Percentiles rank a stretch among this genome's conserved stretches.
These are phyloP conservation scores for Lissocephala sabroskyi DNA, from an alignment of 2,888 invertebrate genomes.

Conservation along the genomic window DNA sequence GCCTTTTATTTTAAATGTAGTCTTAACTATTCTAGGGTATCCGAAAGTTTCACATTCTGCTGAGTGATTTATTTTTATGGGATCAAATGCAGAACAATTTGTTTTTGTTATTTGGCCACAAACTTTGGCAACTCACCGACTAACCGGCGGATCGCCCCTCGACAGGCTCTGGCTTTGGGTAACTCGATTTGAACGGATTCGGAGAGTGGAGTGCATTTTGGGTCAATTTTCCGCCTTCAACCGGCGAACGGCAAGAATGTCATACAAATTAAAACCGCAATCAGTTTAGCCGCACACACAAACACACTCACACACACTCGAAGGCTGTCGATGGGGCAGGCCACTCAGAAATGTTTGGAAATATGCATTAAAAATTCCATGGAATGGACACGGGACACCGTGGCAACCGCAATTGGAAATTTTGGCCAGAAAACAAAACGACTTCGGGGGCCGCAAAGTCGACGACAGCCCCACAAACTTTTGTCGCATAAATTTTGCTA, in stretches of 20 bases:
- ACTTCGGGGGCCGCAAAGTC: not conserved
- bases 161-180: conserved; percentile 29
- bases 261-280: conserved; percentile 42
- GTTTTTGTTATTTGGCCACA: no score
- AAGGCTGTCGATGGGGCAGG: no score
- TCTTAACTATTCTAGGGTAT: no score
- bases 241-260: conserved; percentile 4
- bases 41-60: conserved; percentile 18
- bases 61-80: conserved; percentile 13
- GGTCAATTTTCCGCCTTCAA: no score
- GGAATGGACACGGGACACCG: no score
- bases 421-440: conserved; percentile 28
- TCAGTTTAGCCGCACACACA: conserved; percentile 38
- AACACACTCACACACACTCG: no score
- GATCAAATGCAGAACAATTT: no score
- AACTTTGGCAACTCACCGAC: no score
- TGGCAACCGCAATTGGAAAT: conserved; percentile 42
- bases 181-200: conserved; percentile 43
- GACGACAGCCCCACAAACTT: conserved; percentile 5
- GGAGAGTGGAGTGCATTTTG: conserved; percentile 7
- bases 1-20: no score
- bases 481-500: conserved; percentile 31
- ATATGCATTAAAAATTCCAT: no score
- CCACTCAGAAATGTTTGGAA: no score
- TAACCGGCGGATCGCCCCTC: no score